Evolutionary conservation across 35 echinoderm and acorn worm species (phyloP).

Genomic region (Anneissia japonica): DNA sequence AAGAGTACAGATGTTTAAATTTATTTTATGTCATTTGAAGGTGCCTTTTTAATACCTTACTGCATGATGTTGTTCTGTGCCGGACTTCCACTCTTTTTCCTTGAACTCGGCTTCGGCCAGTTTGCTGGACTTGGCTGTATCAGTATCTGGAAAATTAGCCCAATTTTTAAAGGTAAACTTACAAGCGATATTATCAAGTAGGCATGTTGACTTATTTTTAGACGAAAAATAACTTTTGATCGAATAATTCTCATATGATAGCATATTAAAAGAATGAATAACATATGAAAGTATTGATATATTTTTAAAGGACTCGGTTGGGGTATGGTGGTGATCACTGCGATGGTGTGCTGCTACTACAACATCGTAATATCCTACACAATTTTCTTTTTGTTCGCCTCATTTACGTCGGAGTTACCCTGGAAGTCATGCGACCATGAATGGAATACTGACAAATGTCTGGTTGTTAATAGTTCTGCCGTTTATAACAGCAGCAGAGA

Average conservation of each 20-base stretch:
- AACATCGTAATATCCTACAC: constrained; percentile 7
- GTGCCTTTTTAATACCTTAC: constrained; percentile 62
- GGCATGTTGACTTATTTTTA: no score
- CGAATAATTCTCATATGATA: no score
- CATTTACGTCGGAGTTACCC: background rate
- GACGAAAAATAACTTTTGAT: no score
- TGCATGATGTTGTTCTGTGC: constrained; percentile 43
- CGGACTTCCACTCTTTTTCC: constrained; percentile 61
- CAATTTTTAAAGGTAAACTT: constrained; percentile 84
- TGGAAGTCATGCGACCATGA: constrained; percentile 7
- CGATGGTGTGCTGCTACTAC: background rate
- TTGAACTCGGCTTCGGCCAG: constrained; percentile 68
- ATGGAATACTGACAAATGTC: constrained; percentile 14
- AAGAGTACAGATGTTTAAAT: background rate
- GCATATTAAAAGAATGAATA: no score
- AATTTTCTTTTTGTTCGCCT: background rate
- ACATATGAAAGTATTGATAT: no score
- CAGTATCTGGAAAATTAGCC: constrained; percentile 58
- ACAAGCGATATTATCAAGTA: no score
- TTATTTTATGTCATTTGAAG: constrained; percentile 24
- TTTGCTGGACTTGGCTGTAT: constrained; percentile 63
- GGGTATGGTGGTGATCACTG: constrained; percentile 5
- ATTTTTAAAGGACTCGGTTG: background rate
- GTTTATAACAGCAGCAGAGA: background rate
- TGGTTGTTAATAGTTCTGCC: background rate